phyloP scores from a whole-genome alignment of 1,140 invertebrate species.

The Proctacanthus coquilletti region DNA sequence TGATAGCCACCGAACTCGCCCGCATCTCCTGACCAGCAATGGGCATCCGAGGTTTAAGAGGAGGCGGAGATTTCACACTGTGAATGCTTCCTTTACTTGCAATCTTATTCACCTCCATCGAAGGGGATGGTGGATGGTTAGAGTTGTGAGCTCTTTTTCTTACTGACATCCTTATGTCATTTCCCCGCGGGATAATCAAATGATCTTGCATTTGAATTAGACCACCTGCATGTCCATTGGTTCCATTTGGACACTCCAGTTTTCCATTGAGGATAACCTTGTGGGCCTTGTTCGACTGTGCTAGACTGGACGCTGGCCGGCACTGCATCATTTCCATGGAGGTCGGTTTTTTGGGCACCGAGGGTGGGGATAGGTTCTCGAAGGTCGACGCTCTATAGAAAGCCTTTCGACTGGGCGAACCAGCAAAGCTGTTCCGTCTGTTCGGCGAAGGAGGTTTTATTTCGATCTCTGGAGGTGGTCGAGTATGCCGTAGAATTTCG shows the following conservation, averaged over 20 bases:
- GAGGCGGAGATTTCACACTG: not conserved
- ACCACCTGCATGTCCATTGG: not conserved
- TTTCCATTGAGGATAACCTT: constrained; percentile 5
- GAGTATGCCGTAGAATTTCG: constrained; percentile 23
- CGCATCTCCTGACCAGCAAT: constrained; percentile 6
- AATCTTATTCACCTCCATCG: not conserved
- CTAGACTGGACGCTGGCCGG: constrained; percentile 8
- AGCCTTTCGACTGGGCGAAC: constrained; percentile 17
- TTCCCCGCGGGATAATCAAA: too few relatives aligned
- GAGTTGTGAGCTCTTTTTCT: not conserved
- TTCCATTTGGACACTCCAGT: constrained; percentile 4
- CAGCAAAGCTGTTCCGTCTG: constrained; percentile 28
- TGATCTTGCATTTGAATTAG: constrained; percentile 3
- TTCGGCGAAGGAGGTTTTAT: constrained; percentile 16
- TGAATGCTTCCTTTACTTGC: not conserved
- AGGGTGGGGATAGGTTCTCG: constrained; percentile 11
- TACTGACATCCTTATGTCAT: not conserved
- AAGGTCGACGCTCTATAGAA: constrained; percentile 2
- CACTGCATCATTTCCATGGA: constrained; percentile 15
- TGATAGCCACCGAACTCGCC: constrained; percentile 11
- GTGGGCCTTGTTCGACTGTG: constrained; percentile 8
- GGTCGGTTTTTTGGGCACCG: constrained; percentile 24
- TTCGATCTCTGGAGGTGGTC: constrained; percentile 2
- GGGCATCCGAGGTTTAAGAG: not conserved
- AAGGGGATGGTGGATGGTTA: not conserved